These are phyloP conservation scores for Gallinago stenura DNA, from an alignment of 2,797 vertebrate genomes.

Conservation along the genomic window DNA sequence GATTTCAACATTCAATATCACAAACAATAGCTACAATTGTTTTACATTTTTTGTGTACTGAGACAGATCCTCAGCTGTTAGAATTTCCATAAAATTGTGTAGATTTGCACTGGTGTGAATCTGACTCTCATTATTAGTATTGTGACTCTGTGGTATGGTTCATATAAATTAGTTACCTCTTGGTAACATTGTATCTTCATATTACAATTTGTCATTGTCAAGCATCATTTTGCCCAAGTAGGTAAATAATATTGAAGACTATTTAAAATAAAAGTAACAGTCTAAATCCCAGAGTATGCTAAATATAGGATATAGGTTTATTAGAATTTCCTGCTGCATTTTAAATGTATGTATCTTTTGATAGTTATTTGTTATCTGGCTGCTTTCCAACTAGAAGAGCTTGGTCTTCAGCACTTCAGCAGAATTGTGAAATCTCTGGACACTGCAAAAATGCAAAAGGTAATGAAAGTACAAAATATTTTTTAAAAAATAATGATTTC, in stretches of 20 bases:
- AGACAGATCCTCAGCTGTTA: background rate
- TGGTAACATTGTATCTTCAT: background rate
- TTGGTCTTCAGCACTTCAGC: conserved; percentile 85
- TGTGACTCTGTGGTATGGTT: too few species aligned
- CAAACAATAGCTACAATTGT: background rate
- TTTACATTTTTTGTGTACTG: background rate
- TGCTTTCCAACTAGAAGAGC: conserved; percentile 86
- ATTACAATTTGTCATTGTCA: background rate
- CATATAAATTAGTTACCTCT: too few species aligned
- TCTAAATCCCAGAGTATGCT: background rate
- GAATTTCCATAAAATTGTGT: background rate
- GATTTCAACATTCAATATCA: background rate
- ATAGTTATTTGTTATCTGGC: conserved; percentile 91
- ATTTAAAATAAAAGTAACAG: background rate
- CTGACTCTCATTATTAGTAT: background rate
- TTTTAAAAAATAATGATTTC: background rate
- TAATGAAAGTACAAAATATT: conserved; percentile 56
- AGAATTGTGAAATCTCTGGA: conserved; percentile 87
- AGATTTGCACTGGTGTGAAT: background rate
- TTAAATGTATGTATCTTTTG: conserved; percentile 37
- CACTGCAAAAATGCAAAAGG: conserved; percentile 84
- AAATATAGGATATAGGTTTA: background rate
- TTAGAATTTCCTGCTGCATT: background rate
- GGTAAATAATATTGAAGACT: background rate
- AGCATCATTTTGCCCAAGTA: background rate